Percentiles rank a stretch among this genome's conserved stretches.
Conservation (phyloP, 2,888 invertebrate species). For the Catotricha subobsoleta region DNA sequence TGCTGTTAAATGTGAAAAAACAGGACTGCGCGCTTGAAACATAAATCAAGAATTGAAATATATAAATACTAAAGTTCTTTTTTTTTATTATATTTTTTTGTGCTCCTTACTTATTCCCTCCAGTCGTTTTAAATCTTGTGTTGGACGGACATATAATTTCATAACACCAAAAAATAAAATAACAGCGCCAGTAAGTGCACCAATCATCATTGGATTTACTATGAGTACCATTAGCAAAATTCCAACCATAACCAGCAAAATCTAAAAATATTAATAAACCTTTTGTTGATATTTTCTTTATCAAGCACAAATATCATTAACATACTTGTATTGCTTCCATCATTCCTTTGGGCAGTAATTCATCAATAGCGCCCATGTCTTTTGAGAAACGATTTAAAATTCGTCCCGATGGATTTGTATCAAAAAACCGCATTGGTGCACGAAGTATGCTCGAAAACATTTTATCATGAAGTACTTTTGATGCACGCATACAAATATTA, state of each 20-base stretch:
- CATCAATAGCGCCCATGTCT: slow-evolving; percentile 47
- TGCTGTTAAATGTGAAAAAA: slow-evolving; percentile 67
- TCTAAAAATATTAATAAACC: slow-evolving; percentile 23
- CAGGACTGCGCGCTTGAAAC: slow-evolving; percentile 38
- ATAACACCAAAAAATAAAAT: slow-evolving; percentile 44
- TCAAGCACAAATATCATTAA: not conserved
- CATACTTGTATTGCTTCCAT: slow-evolving; percentile 36
- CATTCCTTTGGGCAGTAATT: slow-evolving; percentile 34
- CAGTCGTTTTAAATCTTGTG: slow-evolving; percentile 54
- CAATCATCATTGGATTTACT: slow-evolving; percentile 47
- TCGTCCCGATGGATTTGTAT: slow-evolving; percentile 60
- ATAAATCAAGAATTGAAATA: not conserved
- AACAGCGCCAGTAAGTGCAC: slow-evolving; percentile 46
- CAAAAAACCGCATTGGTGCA: slow-evolving; percentile 70
- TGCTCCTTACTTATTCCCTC: slow-evolving; percentile 45
- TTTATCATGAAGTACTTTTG: slow-evolving; percentile 56
- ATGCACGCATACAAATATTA: slow-evolving; percentile 55
- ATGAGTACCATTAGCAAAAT: slow-evolving; percentile 52
- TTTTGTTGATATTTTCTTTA: too few relatives aligned
- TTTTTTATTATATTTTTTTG: not conserved
- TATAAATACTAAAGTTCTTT: not conserved
- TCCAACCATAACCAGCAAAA: slow-evolving; percentile 56
- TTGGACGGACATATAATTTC: slow-evolving; percentile 49
- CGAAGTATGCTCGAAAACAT: slow-evolving; percentile 67
- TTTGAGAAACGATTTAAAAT: slow-evolving; percentile 62